These are phyloP conservation scores for Seira musarum DNA, from an alignment of 2,888 invertebrate genomes.

Conservation along the genomic window DNA sequence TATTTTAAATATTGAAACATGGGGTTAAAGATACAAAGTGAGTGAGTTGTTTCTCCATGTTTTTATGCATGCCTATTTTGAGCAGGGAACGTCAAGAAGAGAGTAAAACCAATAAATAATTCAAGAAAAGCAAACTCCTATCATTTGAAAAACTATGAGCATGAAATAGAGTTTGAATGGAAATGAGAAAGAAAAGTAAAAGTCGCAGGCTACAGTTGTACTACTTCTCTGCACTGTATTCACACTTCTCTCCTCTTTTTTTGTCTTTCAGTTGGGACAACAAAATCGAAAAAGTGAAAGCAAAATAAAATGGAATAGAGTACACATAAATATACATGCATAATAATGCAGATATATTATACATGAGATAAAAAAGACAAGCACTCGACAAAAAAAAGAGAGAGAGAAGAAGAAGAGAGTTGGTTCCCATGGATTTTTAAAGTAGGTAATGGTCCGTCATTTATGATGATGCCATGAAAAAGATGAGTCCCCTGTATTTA, in stretches of 20 bases:
- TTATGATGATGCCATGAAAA: conserved; percentile 38
- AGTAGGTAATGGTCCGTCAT: conserved; percentile 60
- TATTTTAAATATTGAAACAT: not conserved
- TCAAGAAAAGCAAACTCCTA: conserved; percentile 47
- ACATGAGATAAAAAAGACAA: conserved; percentile 21
- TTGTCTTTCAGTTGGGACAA: conserved; percentile 25
- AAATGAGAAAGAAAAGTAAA: conserved; percentile 32
- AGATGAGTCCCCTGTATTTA: not conserved
- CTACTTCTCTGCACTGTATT: not conserved
- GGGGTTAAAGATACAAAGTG: not conserved
- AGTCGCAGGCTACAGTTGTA: not conserved
- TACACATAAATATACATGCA: conserved; percentile 1
- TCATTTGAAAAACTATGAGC: conserved; percentile 46
- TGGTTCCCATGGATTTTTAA: conserved; percentile 56
- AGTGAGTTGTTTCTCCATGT: not conserved
- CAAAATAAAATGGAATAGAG: not conserved
- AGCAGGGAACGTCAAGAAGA: not conserved
- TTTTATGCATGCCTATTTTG: not conserved
- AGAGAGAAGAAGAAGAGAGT: conserved; percentile 11
- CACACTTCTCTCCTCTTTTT: conserved; percentile 1
- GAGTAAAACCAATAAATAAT: conserved; percentile 57
- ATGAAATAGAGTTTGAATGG: conserved; percentile 56
- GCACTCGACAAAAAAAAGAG: conserved; percentile 21
- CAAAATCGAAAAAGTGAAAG: conserved; percentile 9
- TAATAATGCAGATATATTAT: conserved; percentile 10